phyloP scores from a whole-genome alignment of 2,888 invertebrate species.

The Conistra vaccinii region DNA sequence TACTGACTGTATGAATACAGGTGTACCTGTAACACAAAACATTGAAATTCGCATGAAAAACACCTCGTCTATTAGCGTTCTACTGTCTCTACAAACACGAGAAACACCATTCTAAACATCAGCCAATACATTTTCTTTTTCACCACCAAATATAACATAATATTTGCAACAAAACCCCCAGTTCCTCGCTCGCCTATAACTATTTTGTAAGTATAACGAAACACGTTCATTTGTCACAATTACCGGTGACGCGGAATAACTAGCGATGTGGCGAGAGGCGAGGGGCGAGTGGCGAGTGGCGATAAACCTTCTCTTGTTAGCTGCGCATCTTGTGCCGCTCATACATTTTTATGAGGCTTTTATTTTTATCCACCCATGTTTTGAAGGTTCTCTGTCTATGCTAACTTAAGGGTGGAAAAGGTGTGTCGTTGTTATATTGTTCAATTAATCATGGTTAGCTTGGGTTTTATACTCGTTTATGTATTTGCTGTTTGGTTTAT shows the following conservation, averaged over 20 bases:
- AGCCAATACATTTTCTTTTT: slow-evolving; percentile 10
- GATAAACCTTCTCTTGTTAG: slow-evolving; percentile 81
- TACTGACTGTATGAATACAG: too few species aligned
- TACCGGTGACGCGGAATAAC: slow-evolving; percentile 89
- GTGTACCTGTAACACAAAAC: neutral
- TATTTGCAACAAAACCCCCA: slow-evolving; percentile 19
- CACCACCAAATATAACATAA: slow-evolving; percentile 15
- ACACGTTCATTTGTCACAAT: slow-evolving; percentile 88
- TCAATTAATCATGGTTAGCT: slow-evolving; percentile 37
- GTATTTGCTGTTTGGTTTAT: neutral
- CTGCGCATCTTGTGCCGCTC: slow-evolving; percentile 82
- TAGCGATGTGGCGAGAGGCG: slow-evolving; percentile 68
- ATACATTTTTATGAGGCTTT: slow-evolving; percentile 89
- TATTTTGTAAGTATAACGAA: slow-evolving; percentile 76
- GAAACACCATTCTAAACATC: slow-evolving; percentile 5
- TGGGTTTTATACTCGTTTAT: slow-evolving; percentile 1
- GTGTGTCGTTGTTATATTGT: slow-evolving; percentile 39
- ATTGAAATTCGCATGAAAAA: neutral
- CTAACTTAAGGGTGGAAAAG: slow-evolving; percentile 32
- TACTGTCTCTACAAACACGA: neutral
- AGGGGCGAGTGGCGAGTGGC: slow-evolving; percentile 57
- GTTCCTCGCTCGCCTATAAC: slow-evolving; percentile 47
- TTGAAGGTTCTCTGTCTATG: slow-evolving; percentile 67
- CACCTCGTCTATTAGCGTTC: neutral
- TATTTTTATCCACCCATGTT: slow-evolving; percentile 88